Base-by-base conservation (phyloP, 2,888 invertebrate species). In the Tuta absoluta region DNA sequence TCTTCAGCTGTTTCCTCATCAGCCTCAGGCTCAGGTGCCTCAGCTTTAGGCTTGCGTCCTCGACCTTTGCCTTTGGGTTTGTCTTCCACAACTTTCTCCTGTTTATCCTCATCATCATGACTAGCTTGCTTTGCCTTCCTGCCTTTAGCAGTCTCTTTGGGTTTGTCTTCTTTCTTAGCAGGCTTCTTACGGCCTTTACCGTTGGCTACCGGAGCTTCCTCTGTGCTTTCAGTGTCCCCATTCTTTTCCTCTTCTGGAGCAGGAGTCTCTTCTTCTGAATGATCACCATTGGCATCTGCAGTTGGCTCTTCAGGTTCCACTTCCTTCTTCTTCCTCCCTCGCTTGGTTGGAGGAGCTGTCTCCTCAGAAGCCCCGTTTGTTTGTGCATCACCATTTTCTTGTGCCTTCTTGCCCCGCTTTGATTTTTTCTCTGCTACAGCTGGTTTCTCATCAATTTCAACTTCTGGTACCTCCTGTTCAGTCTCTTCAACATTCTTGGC, bases 251-350 rank as follows among this genome's bases (percentile, higher is more conserved):
- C 66, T 65, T 81, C 80, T 65, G 67, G 65, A 66, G 84, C 77
- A 60, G 81, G 86, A 83, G 89, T 86, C 48, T 79, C 68, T 68
- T 84, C 62, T 0, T 62, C 62, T 38, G 67, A 65, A 45, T 72
- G 69, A 53, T 84, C 82, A 65, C 80, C 79, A 72, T 76, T 80
- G 59, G 51, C 83, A 65, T 80, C 75, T 65, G 70, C 65, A 45
- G 70, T 12, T 33, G 56, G n/a, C 17, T 86, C 83, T 65, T 79
- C 75, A 66, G 28, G 56, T 12, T 56, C 68, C 48, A 70, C 66
- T 65, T 85, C 82, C 41, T 80, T 79, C 72, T 89, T 89, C 75
- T 88, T 88, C 71, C 78, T 86, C 8, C 85, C 85, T 68, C 84
- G 86, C 69, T 91, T 91, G 21, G 79, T 71, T 66, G 80, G 79